These are phyloP conservation scores for Tylochromis polylepis DNA, from an alignment of 2,113 vertebrate species.

Conservation along the genomic window DNA sequence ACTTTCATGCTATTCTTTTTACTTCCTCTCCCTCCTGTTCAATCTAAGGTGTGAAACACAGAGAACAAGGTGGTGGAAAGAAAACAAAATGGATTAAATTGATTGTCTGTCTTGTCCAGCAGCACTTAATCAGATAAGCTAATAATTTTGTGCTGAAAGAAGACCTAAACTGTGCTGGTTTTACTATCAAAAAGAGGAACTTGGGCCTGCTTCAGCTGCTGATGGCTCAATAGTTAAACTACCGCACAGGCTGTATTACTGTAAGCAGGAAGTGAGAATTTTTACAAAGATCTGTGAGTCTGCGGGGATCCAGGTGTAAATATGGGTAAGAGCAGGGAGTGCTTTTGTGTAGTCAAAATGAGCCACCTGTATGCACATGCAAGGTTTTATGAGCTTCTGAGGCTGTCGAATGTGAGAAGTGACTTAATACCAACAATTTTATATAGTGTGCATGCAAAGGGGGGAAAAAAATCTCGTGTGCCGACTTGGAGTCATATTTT, in stretches of 20 bases:
- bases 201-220: background rate
- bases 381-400: conserved; percentile 23
- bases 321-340: background rate
- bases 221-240: background rate
- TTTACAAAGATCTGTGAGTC: background rate
- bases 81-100: conserved; percentile 13
- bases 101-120: conserved; percentile 18
- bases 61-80: background rate
- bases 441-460: background rate
- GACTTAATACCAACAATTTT: conserved; percentile 1
- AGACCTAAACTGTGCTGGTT: background rate
- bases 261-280: background rate
- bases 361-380: conserved; percentile 1
- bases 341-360: background rate
- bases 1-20: conserved; percentile 35
- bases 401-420: background rate
- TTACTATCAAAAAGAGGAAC: background rate
- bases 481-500: background rate
- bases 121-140: background rate
- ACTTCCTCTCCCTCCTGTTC: background rate
- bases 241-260: background rate
- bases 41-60: background rate
- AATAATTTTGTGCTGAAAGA: background rate
- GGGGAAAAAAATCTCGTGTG: background rate
- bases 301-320: conserved; percentile 5